A percentile compares a stretch with the other conserved stretches of the same genome.
phyloP scores from a whole-genome alignment of 2,113 vertebrate genomes.

The Pycnonotus jocosus region DNA sequence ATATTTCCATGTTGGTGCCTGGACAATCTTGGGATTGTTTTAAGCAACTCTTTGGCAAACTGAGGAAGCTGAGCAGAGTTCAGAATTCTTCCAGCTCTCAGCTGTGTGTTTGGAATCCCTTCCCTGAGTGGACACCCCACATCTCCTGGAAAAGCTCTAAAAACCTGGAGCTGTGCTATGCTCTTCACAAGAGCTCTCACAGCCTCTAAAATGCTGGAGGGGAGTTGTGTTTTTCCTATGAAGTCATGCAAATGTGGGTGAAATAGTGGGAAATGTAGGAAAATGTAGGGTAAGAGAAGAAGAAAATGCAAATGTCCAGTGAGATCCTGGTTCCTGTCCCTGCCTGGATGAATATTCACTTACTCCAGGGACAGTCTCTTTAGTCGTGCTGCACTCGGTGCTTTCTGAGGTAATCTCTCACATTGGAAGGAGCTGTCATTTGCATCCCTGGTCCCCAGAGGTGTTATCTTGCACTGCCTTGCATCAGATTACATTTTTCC shows the following conservation, averaged over 20 bases:
- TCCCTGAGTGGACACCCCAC: rapidly evolving
- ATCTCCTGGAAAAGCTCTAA: neutral
- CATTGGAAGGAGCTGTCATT: neutral
- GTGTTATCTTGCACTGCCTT: neutral
- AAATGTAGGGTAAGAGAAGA: neutral
- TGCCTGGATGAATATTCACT: neutral
- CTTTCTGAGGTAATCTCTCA: neutral
- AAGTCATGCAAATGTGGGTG: neutral
- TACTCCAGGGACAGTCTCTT: neutral
- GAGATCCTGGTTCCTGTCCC: neutral
- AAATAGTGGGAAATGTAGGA: neutral
- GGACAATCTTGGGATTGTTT: neutral
- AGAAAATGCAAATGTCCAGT: neutral
- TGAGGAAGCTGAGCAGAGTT: neutral
- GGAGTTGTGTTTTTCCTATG: rapidly evolving
- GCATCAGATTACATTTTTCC: neutral
- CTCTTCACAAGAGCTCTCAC: neutral
- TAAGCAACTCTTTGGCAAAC: neutral
- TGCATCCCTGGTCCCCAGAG: neutral
- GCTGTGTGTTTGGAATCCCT: neutral
- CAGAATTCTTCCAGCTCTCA: neutral
- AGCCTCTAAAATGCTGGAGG: neutral
- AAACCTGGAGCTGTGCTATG: neutral
- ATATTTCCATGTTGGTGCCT: neutral
- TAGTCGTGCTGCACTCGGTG: neutral